Percentiles rank a stretch among this genome's conserved stretches.
Evolutionary conservation across 1,140 invertebrate genomes (phyloP).

Genomic region (Polyergus mexicanus): DNA sequence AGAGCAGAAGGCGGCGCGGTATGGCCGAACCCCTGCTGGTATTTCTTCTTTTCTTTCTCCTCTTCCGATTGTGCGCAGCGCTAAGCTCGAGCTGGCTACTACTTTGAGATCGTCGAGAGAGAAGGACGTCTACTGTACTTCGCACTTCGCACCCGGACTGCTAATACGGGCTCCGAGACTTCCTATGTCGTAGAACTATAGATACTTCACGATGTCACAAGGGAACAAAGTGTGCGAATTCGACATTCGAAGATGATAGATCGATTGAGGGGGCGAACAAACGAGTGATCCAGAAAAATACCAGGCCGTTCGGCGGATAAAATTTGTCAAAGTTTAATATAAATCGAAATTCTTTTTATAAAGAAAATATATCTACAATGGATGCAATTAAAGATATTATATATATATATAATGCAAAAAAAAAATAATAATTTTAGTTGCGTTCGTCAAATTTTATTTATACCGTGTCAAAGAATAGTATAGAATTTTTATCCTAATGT

Average conservation of each 20-base stretch:
- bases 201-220: not conserved
- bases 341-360: not conserved
- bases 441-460: not conserved
- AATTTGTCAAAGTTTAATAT: not conserved
- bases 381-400: too few species aligned
- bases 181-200: conserved; percentile 34
- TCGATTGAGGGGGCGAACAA: not conserved
- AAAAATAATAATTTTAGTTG: too few species aligned
- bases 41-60: conserved; percentile 58
- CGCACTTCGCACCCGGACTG: conserved; percentile 76
- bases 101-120: conserved; percentile 73
- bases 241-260: not conserved
- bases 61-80: conserved; percentile 58
- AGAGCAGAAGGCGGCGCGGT: conserved; percentile 14
- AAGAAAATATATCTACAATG: too few species aligned
- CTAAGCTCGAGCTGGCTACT: conserved; percentile 58
- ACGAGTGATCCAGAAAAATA: not conserved
- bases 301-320: not conserved
- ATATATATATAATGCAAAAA: too few species aligned
- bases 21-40: conserved; percentile 49
- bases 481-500: not conserved
- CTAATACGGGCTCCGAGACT: conserved; percentile 68
- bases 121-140: conserved; percentile 63
- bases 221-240: conserved; percentile 1
- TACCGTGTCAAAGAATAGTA: not conserved